A percentile compares a stretch with the other conserved stretches of the same genome.
Evolutionary conservation across 2,888 invertebrate genomes (phyloP).

Genomic region (Tholera decimalis): DNA sequence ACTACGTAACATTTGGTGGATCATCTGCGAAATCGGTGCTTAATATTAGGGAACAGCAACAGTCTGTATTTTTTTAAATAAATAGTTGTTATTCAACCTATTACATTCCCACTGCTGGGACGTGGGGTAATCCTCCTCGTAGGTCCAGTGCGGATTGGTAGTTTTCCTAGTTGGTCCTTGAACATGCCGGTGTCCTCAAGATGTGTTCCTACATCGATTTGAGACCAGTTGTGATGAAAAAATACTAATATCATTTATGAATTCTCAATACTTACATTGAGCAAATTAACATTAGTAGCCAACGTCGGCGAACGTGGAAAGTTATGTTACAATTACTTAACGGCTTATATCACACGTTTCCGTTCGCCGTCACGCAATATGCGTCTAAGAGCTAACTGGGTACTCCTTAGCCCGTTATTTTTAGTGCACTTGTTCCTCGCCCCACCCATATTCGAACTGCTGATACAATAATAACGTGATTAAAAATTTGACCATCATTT

Average conservation of each 20-base stretch:
- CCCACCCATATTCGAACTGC: background rate
- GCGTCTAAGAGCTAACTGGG: conserved; percentile 24
- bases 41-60: no score
- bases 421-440: conserved; percentile 15
- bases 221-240: no score
- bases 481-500: no score
- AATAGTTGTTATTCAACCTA: no score
- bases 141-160: no score
- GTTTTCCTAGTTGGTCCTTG: no score
- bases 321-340: conserved; percentile 53
- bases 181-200: no score
- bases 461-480: background rate
- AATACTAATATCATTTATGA: background rate
- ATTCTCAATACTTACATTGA: conserved; percentile 12
- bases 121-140: no score
- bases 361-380: conserved; percentile 54
- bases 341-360: conserved; percentile 56
- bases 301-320: conserved; percentile 43
- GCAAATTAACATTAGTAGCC: conserved; percentile 16
- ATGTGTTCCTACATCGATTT: no score
- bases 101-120: no score
- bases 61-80: no score
- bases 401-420: conserved; percentile 35
- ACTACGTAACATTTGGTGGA: background rate
- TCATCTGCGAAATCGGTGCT: background rate